Conservation (phyloP, 2,797 vertebrate genomes). For the Channa striata region DNA sequence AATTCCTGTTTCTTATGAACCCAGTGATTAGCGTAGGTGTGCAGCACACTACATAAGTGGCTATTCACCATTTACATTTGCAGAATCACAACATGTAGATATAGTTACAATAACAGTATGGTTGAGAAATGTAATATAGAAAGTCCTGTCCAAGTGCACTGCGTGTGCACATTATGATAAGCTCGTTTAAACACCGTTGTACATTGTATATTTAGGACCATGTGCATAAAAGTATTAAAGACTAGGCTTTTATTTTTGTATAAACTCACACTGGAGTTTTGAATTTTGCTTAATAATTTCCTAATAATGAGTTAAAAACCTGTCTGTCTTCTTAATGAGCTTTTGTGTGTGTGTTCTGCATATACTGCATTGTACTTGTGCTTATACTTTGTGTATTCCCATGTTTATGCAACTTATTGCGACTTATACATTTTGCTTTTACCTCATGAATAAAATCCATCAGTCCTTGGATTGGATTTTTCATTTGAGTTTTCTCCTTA, state of each 20-base stretch:
- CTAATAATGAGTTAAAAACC: background rate
- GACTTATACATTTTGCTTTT: conserved; percentile 43
- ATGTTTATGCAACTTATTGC: conserved; percentile 18
- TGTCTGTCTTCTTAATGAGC: conserved; percentile 11
- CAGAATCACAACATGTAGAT: conserved; percentile 15
- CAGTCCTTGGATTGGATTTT: conserved; percentile 30
- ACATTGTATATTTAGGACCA: conserved; percentile 54
- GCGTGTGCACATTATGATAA: too few species aligned
- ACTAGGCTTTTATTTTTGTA: conserved; percentile 27
- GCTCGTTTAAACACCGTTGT: too few species aligned
- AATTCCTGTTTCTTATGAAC: conserved; percentile 12
- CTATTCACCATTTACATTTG: too few species aligned
- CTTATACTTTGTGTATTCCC: background rate
- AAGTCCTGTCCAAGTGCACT: conserved; percentile 34
- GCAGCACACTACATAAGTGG: too few species aligned
- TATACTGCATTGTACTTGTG: background rate
- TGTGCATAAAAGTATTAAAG: conserved; percentile 25
- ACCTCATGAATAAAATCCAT: conserved; percentile 34
- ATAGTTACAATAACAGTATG: conserved; percentile 20
- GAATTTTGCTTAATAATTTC: too few species aligned
- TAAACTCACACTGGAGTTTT: conserved; percentile 28
- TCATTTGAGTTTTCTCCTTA: conserved; percentile 14
- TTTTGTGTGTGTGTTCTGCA: background rate
- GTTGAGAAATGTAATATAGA: conserved; percentile 37
- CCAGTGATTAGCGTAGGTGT: conserved; percentile 7